Evolutionary conservation across 2,888 invertebrate species (phyloP).

Genomic region (Lacanobia wlatinum): DNA sequence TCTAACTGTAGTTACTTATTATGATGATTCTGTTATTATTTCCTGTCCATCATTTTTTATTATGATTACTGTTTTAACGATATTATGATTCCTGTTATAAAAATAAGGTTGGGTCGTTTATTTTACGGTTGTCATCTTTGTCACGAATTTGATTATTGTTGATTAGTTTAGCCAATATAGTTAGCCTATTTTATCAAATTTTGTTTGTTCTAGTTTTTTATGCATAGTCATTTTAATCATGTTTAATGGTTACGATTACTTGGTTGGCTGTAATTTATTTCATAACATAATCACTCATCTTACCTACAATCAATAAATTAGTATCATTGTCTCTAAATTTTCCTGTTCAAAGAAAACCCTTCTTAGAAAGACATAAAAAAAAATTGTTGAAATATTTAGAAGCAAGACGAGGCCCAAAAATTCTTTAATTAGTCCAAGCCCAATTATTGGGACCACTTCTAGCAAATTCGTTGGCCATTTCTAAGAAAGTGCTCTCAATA

Average conservation of each 20-base stretch:
- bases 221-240: conserved; percentile 3
- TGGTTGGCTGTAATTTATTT: too few relatives aligned
- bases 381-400: conserved; percentile 13
- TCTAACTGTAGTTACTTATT: conserved; percentile 45
- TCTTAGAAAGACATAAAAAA: conserved; percentile 1
- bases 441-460: conserved; percentile 25
- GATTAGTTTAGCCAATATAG: neutral
- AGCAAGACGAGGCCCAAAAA: conserved; percentile 5
- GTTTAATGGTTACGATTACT: too few relatives aligned
- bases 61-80: conserved; percentile 19
- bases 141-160: neutral
- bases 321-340: neutral
- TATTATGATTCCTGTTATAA: conserved; percentile 19
- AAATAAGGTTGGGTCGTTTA: conserved; percentile 34
- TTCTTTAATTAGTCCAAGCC: conserved; percentile 29
- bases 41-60: conserved; percentile 31
- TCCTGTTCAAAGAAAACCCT: neutral
- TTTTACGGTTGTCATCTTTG: conserved; percentile 31
- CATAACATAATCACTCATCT: neutral
- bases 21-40: conserved; percentile 32
- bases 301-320: neutral
- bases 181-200: conserved; percentile 7
- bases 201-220: neutral
- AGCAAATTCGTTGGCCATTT: conserved; percentile 44
- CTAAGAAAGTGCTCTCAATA: conserved; percentile 53